A percentile compares a stretch with the other conserved stretches of the same genome.
These are phyloP conservation scores for Metalampra italica DNA, from an alignment of 2,888 invertebrate species.

Conservation along the genomic window DNA sequence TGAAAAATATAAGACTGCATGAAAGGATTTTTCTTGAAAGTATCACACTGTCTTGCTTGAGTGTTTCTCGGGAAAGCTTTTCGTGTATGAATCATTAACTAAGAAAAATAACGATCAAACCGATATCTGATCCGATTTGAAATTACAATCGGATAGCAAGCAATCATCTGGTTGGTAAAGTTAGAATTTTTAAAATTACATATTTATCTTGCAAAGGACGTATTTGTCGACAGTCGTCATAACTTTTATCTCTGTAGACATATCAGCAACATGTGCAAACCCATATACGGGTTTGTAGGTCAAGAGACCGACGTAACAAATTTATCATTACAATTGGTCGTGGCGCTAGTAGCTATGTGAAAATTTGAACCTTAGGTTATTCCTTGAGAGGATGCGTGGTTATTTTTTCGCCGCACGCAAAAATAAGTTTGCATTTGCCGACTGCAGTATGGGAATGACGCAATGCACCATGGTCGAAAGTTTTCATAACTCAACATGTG, in stretches of 20 bases:
- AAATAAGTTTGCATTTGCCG: neutral
- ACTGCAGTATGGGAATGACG: neutral
- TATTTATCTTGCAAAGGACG: too few species aligned
- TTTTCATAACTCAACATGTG: conserved; percentile 1
- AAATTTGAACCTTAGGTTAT: neutral
- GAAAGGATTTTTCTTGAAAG: too few species aligned
- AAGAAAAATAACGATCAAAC: too few species aligned
- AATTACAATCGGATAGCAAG: too few species aligned
- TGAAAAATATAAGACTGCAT: too few species aligned
- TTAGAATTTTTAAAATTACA: too few species aligned
- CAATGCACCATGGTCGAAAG: neutral
- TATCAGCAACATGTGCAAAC: neutral
- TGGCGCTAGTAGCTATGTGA: neutral
- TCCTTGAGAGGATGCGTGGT: neutral
- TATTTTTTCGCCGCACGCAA: neutral
- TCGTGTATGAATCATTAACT: too few species aligned
- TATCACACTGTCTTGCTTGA: too few species aligned
- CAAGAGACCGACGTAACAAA: neutral
- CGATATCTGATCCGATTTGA: too few species aligned
- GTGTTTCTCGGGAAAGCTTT: too few species aligned
- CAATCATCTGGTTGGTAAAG: too few species aligned
- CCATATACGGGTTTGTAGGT: conserved; percentile 2
- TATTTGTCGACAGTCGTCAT: neutral
- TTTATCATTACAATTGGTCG: neutral
- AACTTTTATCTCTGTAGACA: neutral